Evolutionary conservation across 1,140 invertebrate genomes (phyloP).

Genomic region (Drosophila neocordata): DNA sequence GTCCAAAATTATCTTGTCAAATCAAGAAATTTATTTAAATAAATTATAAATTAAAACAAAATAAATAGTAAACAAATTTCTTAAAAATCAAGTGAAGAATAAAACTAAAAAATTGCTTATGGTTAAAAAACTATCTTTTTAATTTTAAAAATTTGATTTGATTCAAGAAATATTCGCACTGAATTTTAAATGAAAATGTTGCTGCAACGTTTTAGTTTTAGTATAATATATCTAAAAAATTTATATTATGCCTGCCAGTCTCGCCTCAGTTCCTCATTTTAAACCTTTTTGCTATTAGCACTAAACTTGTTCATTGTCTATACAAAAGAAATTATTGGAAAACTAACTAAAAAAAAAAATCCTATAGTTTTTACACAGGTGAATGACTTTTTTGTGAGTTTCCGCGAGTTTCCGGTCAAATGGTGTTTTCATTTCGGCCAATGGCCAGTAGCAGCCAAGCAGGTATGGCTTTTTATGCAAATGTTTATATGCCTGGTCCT

Average conservation of each 20-base stretch:
- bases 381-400: slow-evolving; percentile 81
- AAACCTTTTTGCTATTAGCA: slow-evolving; percentile 9
- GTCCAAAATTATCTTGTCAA: background rate
- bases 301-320: slow-evolving; percentile 37
- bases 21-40: too few relatives aligned
- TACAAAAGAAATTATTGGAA: slow-evolving; percentile 49
- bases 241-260: too few relatives aligned
- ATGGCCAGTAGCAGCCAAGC: slow-evolving; percentile 33
- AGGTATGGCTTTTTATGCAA: slow-evolving; percentile 41
- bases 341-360: slow-evolving; percentile 30
- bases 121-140: background rate
- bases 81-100: background rate
- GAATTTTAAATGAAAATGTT: too few relatives aligned
- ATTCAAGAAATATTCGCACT: background rate
- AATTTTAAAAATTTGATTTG: background rate
- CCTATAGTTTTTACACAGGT: slow-evolving; percentile 67
- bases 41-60: background rate
- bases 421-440: slow-evolving; percentile 71
- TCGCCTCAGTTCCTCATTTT: slow-evolving; percentile 22
- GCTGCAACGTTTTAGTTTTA: too few relatives aligned
- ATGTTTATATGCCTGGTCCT: slow-evolving; percentile 52
- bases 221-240: too few relatives aligned
- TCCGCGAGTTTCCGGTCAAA: slow-evolving; percentile 79
- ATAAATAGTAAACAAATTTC: background rate
- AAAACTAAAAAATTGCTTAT: background rate